Base-by-base conservation (phyloP, 1,140 invertebrate species). In the Lordiphosa clarofinis region DNA sequence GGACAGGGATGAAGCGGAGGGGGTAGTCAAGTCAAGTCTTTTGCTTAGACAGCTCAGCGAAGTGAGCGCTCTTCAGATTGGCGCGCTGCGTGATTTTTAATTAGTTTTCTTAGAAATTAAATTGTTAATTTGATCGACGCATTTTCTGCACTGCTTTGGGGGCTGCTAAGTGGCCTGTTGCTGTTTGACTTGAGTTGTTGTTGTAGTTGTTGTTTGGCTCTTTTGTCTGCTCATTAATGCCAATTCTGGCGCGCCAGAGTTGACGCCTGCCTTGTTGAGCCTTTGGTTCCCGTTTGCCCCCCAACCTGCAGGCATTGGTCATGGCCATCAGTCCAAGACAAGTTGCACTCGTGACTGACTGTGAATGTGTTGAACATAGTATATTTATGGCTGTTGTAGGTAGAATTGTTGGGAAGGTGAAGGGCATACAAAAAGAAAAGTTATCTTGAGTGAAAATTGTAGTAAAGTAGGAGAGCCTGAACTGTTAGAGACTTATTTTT, bases 41-140 rank as follows among this genome's bases (percentile, higher is more conserved):
- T 63, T 62, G 56, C 69, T 82, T 84, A 72, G 73, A 84, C 78
- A 84, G 73, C 74, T 84, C 62, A 70, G 53, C 38, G 43, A 58
- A 68, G 58, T 72, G 59, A 62, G 56, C 64, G 58, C 24, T 81
- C 60, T 62, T 59, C 40, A 49, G 54, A 54, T 69, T 36, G 44
- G 52, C 50, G 73, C 65, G 79, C 72, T 74, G 74, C 59, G 73
- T 86, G 79, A 86, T 86, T 86, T 84, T 86, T 86, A 86, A 86
- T 86, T 86, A 86, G 79, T 86, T 86, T 86, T 86, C 79, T 72
- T 75, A 86, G 81, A 86, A 86, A 86, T 86, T 86, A 86, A 86
- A 86, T 86, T 86, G 81, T 86, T 86, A 86, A 86, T 86, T 86
- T 86, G 79, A 86, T 86, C 81, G 79, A 86, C 79, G 79, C 73